phyloP scores from a whole-genome alignment of 1,140 invertebrate genomes.

The Archegozetes longisetosus region DNA sequence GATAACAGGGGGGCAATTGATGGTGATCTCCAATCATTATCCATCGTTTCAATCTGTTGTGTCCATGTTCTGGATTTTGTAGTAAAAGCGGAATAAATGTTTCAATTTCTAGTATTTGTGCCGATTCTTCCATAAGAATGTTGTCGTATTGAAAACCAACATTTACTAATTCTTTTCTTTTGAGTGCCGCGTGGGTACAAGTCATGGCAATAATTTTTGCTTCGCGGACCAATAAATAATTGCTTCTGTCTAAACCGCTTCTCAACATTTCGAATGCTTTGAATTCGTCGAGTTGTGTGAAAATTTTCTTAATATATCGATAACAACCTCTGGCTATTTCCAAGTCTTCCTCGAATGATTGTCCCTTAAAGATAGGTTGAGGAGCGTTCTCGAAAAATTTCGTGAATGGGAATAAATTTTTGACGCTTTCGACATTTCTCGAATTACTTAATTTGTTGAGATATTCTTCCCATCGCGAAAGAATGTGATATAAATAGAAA shows the following conservation, averaged over 20 bases:
- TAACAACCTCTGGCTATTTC: conserved; percentile 85
- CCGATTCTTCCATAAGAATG: conserved; percentile 97
- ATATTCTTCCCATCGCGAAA: conserved; percentile 83
- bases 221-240: conserved; percentile 93
- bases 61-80: conserved; percentile 92
- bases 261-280: conserved; percentile 79
- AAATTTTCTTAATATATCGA: conserved; percentile 86
- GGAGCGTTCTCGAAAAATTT: conserved; percentile 82
- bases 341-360: conserved; percentile 66
- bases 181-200: conserved; percentile 96
- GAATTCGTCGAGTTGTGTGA: conserved; percentile 93
- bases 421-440: conserved; percentile 30
- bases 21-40: conserved; percentile 99
- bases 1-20: conserved; percentile 91
- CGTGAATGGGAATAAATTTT: conserved; percentile 75
- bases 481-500: conserved; percentile 43
- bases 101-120: conserved; percentile 98
- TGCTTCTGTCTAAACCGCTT: conserved; percentile 82
- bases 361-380: conserved; percentile 72
- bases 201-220: conserved; percentile 99
- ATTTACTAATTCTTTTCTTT: conserved; percentile 86
- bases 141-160: conserved; percentile 92
- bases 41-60: conserved; percentile 92
- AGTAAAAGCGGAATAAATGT: conserved; percentile 95
- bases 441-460: conserved; percentile 40